Evolutionary conservation across 2,797 vertebrate genomes (phyloP).

Genomic region (Rhinophrynus dorsalis): DNA sequence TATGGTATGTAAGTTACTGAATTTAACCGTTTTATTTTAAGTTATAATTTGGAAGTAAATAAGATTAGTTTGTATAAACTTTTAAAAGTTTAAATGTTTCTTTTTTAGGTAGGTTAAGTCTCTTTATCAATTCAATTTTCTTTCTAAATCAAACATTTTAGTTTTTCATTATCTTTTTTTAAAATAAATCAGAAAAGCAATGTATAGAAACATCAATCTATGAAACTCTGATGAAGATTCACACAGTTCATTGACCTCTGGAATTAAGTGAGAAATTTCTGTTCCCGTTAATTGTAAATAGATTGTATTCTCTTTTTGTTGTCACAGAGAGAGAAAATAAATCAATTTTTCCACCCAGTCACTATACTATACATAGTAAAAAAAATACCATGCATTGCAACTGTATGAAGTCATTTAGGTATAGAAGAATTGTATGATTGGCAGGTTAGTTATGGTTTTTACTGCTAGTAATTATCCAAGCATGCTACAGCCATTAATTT

Average conservation of each 20-base stretch:
- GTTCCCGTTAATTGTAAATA: slow-evolving; percentile 46
- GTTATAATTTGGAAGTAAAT: slow-evolving; percentile 5
- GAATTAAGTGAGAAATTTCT: slow-evolving; percentile 45
- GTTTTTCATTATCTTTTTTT: slow-evolving; percentile 42
- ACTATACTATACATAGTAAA: slow-evolving; percentile 27
- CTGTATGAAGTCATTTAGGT: background rate
- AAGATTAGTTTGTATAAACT: background rate
- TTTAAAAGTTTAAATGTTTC: background rate
- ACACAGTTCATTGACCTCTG: slow-evolving; percentile 44
- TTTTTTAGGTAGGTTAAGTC: slow-evolving; percentile 5
- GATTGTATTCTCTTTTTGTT: slow-evolving; percentile 40
- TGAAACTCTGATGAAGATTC: slow-evolving; percentile 31
- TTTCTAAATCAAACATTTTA: slow-evolving; percentile 35
- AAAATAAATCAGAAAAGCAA: slow-evolving; percentile 36
- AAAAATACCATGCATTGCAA: slow-evolving; percentile 16
- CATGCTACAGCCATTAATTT: slow-evolving; percentile 20
- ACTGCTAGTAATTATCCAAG: slow-evolving; percentile 14
- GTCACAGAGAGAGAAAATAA: slow-evolving; percentile 18
- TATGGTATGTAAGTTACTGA: background rate
- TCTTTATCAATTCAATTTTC: slow-evolving; percentile 27
- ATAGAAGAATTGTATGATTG: slow-evolving; percentile 9
- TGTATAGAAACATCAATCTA: slow-evolving; percentile 40
- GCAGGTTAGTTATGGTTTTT: slow-evolving; percentile 29
- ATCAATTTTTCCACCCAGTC: slow-evolving; percentile 27
- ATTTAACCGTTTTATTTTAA: background rate